These are phyloP conservation scores for Corythaixoides concolor DNA, from an alignment of 2,113 vertebrate genomes.

Conservation along the genomic window DNA sequence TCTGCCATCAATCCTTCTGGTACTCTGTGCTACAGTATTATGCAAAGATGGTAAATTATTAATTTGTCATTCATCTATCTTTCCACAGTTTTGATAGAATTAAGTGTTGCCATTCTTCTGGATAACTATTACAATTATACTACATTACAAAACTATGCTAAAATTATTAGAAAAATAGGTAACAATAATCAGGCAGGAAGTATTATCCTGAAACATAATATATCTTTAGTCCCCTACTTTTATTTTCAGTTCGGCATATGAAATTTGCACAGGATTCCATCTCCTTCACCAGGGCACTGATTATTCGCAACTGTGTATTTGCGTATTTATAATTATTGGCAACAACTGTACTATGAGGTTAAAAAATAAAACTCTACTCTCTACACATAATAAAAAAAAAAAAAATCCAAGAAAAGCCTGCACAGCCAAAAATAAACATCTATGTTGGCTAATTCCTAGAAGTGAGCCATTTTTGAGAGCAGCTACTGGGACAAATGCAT, in stretches of 20 bases:
- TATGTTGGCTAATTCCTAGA: not conserved
- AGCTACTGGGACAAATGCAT: not conserved
- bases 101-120: conserved; percentile 83
- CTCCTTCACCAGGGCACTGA: not conserved
- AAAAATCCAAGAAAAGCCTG: not conserved
- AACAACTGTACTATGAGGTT: not conserved
- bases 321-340: not conserved
- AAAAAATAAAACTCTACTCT: not conserved
- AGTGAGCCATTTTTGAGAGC: not conserved
- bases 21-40: conserved; percentile 76
- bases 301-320: not conserved
- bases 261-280: not conserved
- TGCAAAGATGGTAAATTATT: conserved; percentile 94
- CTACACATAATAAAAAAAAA: not conserved
- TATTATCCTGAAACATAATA: conserved; percentile 6
- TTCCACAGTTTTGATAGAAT: conserved; percentile 79
- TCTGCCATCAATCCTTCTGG: conserved; percentile 81
- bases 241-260: not conserved
- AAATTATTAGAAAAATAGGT: conserved; percentile 67
- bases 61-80: conserved; percentile 87
- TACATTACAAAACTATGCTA: conserved; percentile 46
- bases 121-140: conserved; percentile 90
- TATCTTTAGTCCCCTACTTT: not conserved
- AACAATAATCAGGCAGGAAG: conserved; percentile 6
- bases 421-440: not conserved